Percentiles rank a stretch among this genome's conserved stretches.
phyloP scores from a whole-genome alignment of 2,888 invertebrate genomes.

The Brachypterus glaber region DNA sequence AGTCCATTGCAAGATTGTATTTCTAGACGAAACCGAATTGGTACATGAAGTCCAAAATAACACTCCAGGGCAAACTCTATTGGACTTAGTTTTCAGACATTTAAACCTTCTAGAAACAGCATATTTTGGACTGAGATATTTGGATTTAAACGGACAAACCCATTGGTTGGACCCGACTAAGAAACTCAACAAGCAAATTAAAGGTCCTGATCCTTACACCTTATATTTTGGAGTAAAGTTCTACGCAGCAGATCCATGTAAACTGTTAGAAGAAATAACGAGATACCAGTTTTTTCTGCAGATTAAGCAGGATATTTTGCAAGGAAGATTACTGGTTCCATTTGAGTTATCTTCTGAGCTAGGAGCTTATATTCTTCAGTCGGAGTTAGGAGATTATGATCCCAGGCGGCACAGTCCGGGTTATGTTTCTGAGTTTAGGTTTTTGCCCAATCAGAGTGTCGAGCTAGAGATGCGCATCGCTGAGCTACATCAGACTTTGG shows the following conservation, averaged over 20 bases:
- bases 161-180: slow-evolving; percentile 93
- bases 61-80: slow-evolving; percentile 76
- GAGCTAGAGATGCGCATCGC: slow-evolving; percentile 82
- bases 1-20: slow-evolving; percentile 66
- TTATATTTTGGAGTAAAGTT: slow-evolving; percentile 96
- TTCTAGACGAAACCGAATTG: slow-evolving; percentile 83
- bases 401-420: slow-evolving; percentile 76
- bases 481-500: slow-evolving; percentile 79
- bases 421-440: slow-evolving; percentile 90
- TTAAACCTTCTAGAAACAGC: slow-evolving; percentile 91
- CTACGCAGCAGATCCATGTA: slow-evolving; percentile 95
- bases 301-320: slow-evolving; percentile 91
- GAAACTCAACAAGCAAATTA: slow-evolving; percentile 78
- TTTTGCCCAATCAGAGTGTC: slow-evolving; percentile 84
- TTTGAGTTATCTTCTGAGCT: slow-evolving; percentile 88
- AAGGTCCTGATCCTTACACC: slow-evolving; percentile 58
- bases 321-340: slow-evolving; percentile 83
- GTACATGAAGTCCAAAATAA: slow-evolving; percentile 86
- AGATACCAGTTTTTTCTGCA: slow-evolving; percentile 97
- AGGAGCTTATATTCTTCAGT: slow-evolving; percentile 88
- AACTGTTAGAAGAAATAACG: slow-evolving; percentile 90
- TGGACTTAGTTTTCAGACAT: slow-evolving; percentile 88
- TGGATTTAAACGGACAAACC: slow-evolving; percentile 91
- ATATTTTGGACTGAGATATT: slow-evolving; percentile 89
- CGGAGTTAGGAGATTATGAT: slow-evolving; percentile 93